A percentile compares a stretch with the other conserved stretches of the same genome.
phyloP scores from a whole-genome alignment of 2,888 invertebrate genomes.

The Thelaira solivaga region DNA sequence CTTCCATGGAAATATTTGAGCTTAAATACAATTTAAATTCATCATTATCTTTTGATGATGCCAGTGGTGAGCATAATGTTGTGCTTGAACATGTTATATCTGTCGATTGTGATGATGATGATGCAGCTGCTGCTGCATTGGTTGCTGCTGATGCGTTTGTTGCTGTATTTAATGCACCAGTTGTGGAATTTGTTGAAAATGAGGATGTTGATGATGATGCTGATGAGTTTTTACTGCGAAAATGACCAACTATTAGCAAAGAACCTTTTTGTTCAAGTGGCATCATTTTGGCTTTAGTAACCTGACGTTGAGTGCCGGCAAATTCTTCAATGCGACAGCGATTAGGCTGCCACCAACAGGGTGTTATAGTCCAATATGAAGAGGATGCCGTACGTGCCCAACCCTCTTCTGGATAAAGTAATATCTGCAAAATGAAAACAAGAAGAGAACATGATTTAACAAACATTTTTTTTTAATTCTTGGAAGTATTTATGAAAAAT shows the following conservation, averaged over 20 bases:
- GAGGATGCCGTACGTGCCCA: conserved; percentile 92
- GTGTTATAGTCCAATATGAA: conserved; percentile 91
- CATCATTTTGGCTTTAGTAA: conserved; percentile 88
- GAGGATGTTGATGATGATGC: conserved; percentile 17
- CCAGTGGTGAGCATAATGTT: conserved; percentile 34
- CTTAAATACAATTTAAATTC: conserved; percentile 91
- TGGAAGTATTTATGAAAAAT: no score
- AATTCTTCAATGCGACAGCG: conserved; percentile 91
- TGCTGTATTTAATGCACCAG: neutral
- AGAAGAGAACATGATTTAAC: no score
- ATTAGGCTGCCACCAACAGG: conserved; percentile 91
- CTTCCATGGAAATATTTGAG: conserved; percentile 89
- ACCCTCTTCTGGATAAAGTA: conserved; percentile 91
- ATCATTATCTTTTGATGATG: conserved; percentile 64
- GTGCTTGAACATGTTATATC: conserved; percentile 29
- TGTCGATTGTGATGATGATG: conserved; percentile 10
- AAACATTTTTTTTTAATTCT: no score
- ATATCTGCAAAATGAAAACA: conserved; percentile 84
- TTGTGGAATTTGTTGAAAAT: no score
- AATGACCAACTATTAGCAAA: conserved; percentile 86
- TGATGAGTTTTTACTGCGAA: conserved; percentile 65
- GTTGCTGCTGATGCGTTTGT: neutral
- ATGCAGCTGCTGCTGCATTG: neutral
- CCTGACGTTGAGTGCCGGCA: conserved; percentile 80
- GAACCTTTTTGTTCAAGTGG: conserved; percentile 85